phyloP scores from a whole-genome alignment of 2,113 vertebrate species.

The human region DNA sequence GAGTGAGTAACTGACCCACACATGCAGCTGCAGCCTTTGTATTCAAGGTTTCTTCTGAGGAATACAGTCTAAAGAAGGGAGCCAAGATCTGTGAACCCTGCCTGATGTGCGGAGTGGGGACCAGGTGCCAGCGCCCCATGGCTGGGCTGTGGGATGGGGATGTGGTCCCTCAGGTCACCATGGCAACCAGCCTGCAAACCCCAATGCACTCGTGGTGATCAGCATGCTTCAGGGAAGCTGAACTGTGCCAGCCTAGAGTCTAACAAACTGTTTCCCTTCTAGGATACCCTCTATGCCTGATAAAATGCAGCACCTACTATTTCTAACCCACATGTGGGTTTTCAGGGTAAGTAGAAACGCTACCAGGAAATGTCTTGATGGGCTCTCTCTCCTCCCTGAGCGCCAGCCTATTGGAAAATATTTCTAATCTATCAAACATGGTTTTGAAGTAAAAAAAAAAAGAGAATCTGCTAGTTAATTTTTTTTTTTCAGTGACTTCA shows the following conservation, averaged over 20 bases:
- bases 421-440: too few species aligned
- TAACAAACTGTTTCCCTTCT: neutral
- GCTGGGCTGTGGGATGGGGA: neutral
- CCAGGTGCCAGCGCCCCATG: neutral
- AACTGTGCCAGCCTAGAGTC: neutral
- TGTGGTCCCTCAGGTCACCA: neutral
- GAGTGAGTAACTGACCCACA: neutral
- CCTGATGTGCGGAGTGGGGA: neutral
- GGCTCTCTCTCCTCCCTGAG: too few species aligned
- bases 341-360: neutral
- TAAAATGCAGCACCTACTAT: neutral
- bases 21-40: neutral
- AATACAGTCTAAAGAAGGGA: neutral
- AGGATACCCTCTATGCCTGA: neutral
- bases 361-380: neutral
- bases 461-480: neutral
- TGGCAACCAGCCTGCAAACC: neutral
- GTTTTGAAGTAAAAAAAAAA: too few species aligned
- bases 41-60: neutral
- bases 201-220: neutral
- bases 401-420: too few species aligned
- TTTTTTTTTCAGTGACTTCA: neutral
- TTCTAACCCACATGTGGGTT: neutral
- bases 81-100: rapidly evolving
- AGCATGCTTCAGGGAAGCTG: neutral